A percentile compares a stretch with the other conserved stretches of the same genome.
Evolutionary conservation across 2,113 vertebrate genomes (phyloP).

Genomic region (Oenanthe oenanthe): DNA sequence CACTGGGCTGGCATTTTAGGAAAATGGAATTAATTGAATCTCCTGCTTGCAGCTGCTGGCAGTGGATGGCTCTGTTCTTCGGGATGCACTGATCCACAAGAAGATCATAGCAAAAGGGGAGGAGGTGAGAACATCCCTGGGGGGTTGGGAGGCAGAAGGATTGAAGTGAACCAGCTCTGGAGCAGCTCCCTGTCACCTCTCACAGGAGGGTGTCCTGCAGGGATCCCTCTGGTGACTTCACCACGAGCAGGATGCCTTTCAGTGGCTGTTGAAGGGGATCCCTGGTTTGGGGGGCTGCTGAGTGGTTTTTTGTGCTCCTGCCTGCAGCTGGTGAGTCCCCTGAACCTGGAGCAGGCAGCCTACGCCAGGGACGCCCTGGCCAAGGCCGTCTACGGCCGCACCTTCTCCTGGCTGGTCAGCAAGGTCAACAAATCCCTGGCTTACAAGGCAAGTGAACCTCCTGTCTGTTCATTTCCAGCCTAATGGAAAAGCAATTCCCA

Average conservation of each 20-base stretch:
- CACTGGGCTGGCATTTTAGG: not conserved
- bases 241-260: not conserved
- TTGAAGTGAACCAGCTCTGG: not conserved
- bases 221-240: not conserved
- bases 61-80: constrained; percentile 84
- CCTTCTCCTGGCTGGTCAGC: constrained; percentile 95
- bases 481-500: accelerated
- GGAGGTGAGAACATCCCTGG: constrained; percentile 79
- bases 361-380: constrained; percentile 91
- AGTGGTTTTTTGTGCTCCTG: not conserved
- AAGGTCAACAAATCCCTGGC: constrained; percentile 94
- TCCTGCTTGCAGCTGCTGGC: constrained; percentile 85
- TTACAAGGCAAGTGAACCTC: constrained; percentile 79
- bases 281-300: not conserved
- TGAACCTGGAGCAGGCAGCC: constrained; percentile 94
- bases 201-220: not conserved
- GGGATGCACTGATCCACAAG: constrained; percentile 92
- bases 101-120: constrained; percentile 98
- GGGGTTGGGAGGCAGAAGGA: accelerated
- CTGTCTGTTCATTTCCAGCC: not conserved
- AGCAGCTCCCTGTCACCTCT: not conserved
- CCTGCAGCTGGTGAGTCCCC: constrained; percentile 87
- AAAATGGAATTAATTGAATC: not conserved
- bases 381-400: constrained; percentile 93
- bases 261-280: not conserved